phyloP scores from a whole-genome alignment of 2,113 vertebrate genomes.

The Eurystomus gularis region DNA sequence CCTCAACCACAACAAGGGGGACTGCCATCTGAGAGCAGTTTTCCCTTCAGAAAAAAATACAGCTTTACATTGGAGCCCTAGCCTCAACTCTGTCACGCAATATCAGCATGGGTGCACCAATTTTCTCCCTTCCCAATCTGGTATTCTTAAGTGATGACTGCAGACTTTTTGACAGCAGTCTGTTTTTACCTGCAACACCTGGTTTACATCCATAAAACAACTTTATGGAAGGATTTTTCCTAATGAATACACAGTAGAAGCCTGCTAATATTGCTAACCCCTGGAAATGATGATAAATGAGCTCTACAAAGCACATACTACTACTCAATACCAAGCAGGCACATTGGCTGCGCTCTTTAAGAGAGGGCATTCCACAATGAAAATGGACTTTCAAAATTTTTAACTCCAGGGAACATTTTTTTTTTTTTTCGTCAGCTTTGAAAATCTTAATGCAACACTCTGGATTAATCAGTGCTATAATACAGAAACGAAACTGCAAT shows the following conservation, averaged over 20 bases:
- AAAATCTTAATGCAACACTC: slow-evolving; percentile 13
- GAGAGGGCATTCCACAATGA: not conserved
- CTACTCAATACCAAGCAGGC: slow-evolving; percentile 27
- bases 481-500: not conserved
- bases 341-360: not conserved
- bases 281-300: slow-evolving; percentile 35
- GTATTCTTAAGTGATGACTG: not conserved
- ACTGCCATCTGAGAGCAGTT: not conserved
- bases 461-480: not conserved
- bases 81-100: not conserved
- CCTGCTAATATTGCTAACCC: not conserved
- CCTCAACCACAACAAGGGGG: not conserved
- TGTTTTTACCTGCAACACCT: slow-evolving; percentile 8
- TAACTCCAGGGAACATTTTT: not conserved
- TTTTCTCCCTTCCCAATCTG: not conserved
- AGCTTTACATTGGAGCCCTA: not conserved
- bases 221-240: slow-evolving; percentile 14
- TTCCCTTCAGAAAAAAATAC: not conserved
- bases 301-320: not conserved
- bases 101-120: not conserved
- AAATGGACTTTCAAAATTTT: not conserved
- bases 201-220: not conserved
- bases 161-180: not conserved
- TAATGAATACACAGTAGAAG: slow-evolving; percentile 42
- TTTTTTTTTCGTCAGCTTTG: not conserved